Percentiles rank a stretch among this genome's conserved stretches.
These are phyloP conservation scores for Turritopsis rubra DNA, from an alignment of 30 jellyfish, hydroid and myxozoan species.

Conservation along the genomic window DNA sequence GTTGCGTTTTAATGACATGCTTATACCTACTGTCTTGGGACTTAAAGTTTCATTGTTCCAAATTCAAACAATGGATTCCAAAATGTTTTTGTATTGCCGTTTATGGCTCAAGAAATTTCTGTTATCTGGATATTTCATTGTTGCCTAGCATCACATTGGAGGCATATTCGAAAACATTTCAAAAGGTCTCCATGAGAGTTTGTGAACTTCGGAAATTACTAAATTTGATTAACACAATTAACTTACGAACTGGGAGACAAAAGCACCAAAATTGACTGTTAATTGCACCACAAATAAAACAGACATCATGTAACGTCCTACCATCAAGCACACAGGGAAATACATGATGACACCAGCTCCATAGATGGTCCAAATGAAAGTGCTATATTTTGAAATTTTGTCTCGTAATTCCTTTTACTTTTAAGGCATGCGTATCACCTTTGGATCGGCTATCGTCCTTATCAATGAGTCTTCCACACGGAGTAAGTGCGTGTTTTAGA, in stretches of 20 bases:
- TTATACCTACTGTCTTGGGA: no score
- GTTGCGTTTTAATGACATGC: neutral
- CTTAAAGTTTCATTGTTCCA: no score
- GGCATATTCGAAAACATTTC: neutral
- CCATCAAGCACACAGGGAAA: neutral
- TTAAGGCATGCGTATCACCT: constrained; percentile 75
- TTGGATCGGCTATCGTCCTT: constrained; percentile 70
- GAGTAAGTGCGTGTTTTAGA: constrained; percentile 57
- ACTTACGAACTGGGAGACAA: neutral
- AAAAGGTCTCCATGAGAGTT: no score
- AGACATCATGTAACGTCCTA: neutral
- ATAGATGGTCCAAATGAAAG: neutral
- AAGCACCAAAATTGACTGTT: neutral
- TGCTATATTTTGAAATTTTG: constrained; percentile 3
- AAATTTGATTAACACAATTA: no score
- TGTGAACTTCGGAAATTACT: no score
- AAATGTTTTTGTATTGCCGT: neutral
- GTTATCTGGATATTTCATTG: neutral
- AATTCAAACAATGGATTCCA: neutral
- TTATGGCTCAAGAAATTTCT: neutral
- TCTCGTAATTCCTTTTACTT: neutral
- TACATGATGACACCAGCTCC: neutral
- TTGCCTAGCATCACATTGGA: neutral
- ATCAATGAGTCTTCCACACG: constrained; percentile 43
- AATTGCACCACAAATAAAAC: neutral